phyloP scores from a whole-genome alignment of 2,888 invertebrate species.

The Troilus luridus region DNA sequence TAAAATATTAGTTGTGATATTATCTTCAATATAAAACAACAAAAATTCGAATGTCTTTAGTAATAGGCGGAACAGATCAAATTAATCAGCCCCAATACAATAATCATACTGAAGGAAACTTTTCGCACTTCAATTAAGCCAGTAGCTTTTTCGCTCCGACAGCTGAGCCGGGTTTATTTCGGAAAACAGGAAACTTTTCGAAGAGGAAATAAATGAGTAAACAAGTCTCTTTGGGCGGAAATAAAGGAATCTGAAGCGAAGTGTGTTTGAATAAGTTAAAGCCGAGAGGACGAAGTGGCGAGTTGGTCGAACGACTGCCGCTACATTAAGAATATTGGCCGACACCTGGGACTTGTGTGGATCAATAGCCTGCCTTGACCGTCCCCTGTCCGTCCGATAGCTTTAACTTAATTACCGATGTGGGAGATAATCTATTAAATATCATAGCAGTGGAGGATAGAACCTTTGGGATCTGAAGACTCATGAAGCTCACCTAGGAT shows the following conservation, averaged over 20 bases:
- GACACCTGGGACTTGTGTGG: neutral
- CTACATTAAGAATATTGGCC: slow-evolving; percentile 56
- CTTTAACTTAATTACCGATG: neutral
- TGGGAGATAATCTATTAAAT: too few species aligned
- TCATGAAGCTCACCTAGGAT: too few species aligned
- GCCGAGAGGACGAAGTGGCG: neutral
- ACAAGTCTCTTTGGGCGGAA: slow-evolving; percentile 23
- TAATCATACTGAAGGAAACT: neutral
- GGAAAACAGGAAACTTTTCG: neutral
- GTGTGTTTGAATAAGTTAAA: slow-evolving; percentile 28
- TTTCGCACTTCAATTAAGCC: neutral
- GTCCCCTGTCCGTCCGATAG: neutral
- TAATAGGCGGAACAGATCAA: neutral
- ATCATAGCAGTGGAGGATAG: too few species aligned
- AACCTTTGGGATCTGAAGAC: too few species aligned
- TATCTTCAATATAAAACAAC: too few species aligned
- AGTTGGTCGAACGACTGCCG: neutral
- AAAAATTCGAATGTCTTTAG: too few species aligned
- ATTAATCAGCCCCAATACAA: neutral
- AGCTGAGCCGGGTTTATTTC: slow-evolving; percentile 1
- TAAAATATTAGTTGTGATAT: too few species aligned
- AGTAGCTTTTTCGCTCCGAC: slow-evolving; percentile 1
- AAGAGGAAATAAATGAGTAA: slow-evolving; percentile 42
- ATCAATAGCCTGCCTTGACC: neutral
- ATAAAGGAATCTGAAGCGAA: neutral